Evolutionary conservation across 2,888 invertebrate genomes (phyloP), one percentile per base, ranked within the genome.

Genomic region (Sarcophaga carnaria): DNA sequence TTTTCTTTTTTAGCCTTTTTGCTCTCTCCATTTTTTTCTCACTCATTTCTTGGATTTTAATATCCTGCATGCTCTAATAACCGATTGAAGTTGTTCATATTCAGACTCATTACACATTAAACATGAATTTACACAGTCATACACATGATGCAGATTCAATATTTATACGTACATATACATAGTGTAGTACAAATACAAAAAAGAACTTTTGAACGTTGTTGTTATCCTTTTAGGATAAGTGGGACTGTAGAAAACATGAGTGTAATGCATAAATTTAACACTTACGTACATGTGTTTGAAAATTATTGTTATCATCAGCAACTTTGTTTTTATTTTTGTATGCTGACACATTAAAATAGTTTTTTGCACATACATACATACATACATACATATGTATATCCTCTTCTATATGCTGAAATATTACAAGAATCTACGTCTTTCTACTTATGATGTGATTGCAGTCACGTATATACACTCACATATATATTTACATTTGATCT

Each of bases 231-330:
- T 14, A 27, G 37, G 62, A 59, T 59, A 64, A 76, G 25, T 71
- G 37, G 37, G 37, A 37, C 37, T 37, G 37, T 8, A 37, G 8
- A 37, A 37, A 37, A 10, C 37, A 63, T 25, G 47, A 70, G 69
- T 49, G 64, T 69, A 70, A 74, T 81, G 78, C 81, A 81, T 74
- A 81, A 64, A 74, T 76, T 82, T 71, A 82, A 71, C 86, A 86
- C 86, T 86, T 81, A 59, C 78, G 60, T 72, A 75, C 74, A 78
- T 70, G 74, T 78, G 67, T 81, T 81, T 85, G 78, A 81, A 85
- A 85, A 75, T 81, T 78, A 85, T 81, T 85, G 81, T 81, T 81
- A 69, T 74, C 81, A 81, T 85, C 85, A 85, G 78, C 74, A 85
- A 37, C 20, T 20, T 37, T 78, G 82, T 64, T 67, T 64, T 37